Conservation (phyloP, 2,797 vertebrate species). For the Poeciliopsis gracilis region DNA sequence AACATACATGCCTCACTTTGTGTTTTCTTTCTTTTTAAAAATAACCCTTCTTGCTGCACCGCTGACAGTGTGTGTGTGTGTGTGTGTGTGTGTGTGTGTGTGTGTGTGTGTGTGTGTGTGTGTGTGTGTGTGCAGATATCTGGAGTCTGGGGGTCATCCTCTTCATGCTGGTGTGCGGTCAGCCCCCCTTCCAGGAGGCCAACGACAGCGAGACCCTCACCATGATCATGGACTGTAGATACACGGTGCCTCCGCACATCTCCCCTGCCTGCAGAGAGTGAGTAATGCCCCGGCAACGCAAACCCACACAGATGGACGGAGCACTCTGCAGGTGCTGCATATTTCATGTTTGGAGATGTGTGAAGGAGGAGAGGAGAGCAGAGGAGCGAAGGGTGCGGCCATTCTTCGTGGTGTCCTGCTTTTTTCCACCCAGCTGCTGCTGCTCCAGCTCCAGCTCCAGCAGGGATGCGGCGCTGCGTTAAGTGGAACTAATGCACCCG, state of each 20-base stretch:
- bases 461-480: slow-evolving; percentile 60
- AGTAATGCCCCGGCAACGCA: slow-evolving; percentile 58
- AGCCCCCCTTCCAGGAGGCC: slow-evolving; percentile 91
- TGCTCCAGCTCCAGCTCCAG: slow-evolving; percentile 58
- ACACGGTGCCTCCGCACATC: slow-evolving; percentile 83
- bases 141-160: slow-evolving; percentile 93
- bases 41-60: neutral
- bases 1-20: slow-evolving; percentile 18
- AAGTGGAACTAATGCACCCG: slow-evolving; percentile 71
- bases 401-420: slow-evolving; percentile 53
- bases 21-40: neutral
- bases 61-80: slow-evolving; percentile 19
- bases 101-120: neutral
- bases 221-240: slow-evolving; percentile 95
- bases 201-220: slow-evolving; percentile 94
- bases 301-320: slow-evolving; percentile 46
- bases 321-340: slow-evolving; percentile 75
- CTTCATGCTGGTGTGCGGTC: slow-evolving; percentile 92
- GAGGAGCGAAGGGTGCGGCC: slow-evolving; percentile 30
- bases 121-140: slow-evolving; percentile 80
- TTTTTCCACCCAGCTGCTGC: slow-evolving; percentile 45
- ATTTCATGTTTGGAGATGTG: slow-evolving; percentile 75
- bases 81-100: neutral
- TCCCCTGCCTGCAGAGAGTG: slow-evolving; percentile 86
- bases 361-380: slow-evolving; percentile 41